Evolutionary conservation across 2,113 vertebrate genomes (phyloP), one percentile per base, ranked within the genome.

Genomic region (Montifringilla adamsi): DNA sequence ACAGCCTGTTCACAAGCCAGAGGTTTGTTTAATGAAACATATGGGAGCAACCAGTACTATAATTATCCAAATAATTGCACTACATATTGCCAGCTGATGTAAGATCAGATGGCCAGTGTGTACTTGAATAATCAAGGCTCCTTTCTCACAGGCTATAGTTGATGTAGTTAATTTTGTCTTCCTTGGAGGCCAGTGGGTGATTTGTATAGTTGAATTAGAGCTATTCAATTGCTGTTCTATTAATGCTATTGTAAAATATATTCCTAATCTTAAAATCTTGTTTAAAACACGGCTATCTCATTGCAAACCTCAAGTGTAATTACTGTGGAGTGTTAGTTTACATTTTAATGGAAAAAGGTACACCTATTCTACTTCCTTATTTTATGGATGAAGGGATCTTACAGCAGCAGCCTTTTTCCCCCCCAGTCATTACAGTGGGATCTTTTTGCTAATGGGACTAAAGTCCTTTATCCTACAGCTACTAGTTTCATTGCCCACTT

Each of bases 11-110:
- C 23, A 20, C 53, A 93, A 60, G 78, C 49, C 62, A 69, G 47
- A 88, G 50, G 31, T 88, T 84, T 93, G n/a, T 86, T 90, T 62
- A 90, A 88, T 83, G 50, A 58, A 83, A 93, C 85, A 77, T 93
- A 74, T 77, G 72, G 85, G 50, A 90, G 37, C 82, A 92, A 86
- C 53, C n/a, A 77, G 27, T 83, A 35, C 18, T 66, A 19, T 84
- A 91, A 94, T 95, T 95, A 94, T 76, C 79, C 55, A 80, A 95
- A 94, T 87, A 77, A 96, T 92, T 96, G 49, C 75, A 27, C 67
- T 90, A 52, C 47, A 55, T 90, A 53, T 41, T 86, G 46, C 59
- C 49, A 73, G 68, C 37, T 13, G 39, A 58, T 83, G 63, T 44
- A 59, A 74, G 63, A 91, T 96, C 90, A 94, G 85, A 88, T 95